Evolutionary conservation across 37 sponge, comb jelly and placozoan genomes (phyloP), one percentile per base, ranked within the genome.

Genomic region (Trichoplax adhaerens): DNA sequence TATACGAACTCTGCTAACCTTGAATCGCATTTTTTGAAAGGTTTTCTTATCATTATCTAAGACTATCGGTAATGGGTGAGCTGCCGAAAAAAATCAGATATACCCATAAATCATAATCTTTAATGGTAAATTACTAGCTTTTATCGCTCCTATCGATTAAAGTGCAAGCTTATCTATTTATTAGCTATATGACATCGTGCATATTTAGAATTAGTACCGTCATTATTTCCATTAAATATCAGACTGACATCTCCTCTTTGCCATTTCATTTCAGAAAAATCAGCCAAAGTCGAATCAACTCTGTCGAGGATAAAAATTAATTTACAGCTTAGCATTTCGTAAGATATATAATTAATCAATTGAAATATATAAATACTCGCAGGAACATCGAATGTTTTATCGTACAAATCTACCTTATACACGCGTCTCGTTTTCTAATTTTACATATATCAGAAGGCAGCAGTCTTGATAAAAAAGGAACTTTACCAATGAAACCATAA

Each of bases 241-340:
- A 92, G 88, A 63, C 82, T 83, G 62, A 88, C 74, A 74, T 92
- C 85, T 48, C 94, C 94, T 7, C 88, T 58, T 3, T 72, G 64
- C 94, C 94, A 92, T 52, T 68, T 65, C 88, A 92, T 88, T 49
- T 85, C 94, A 8, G 77, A 76, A 70, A 92, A 92, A 78, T 92
- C 88, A 57, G 80, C 81, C 29, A 92, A 60, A 0, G 88, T 85
- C 12, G 86, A 85, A 69, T 92, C 86, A 59, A 92, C 68, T 65
- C 93, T 78, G 51, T 52, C 54, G 29, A 29, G 29, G 29, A 29
- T 29, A 29, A 29, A 29, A 29, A 29, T 29, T 29, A 29, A 29
- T 29, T 29, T 29, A 29, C 29, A 29, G 29, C 29, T 29, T 29
- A 29, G 29, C 29, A 29, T 29, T 29, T 29, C 29, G 29, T 29